Evolutionary conservation across 1,140 invertebrate genomes (phyloP).

Genomic region (Musca domestica): DNA sequence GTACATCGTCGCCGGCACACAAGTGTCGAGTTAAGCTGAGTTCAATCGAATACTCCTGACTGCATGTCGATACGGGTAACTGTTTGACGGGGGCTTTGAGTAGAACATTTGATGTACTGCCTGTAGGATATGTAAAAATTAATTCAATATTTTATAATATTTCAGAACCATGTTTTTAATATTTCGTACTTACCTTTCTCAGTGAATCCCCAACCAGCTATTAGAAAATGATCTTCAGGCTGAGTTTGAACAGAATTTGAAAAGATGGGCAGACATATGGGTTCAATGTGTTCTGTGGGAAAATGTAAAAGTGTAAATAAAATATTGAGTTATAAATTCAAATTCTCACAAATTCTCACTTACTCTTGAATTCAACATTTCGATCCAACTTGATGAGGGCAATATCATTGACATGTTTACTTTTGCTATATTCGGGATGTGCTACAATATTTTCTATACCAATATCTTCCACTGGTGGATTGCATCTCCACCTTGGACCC

Average conservation of each 20-base stretch:
- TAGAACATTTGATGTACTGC: background rate
- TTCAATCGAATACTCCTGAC: background rate
- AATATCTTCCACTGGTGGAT: conserved; percentile 57
- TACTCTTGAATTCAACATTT: conserved; percentile 27
- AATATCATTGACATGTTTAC: conserved; percentile 63
- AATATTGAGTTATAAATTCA: background rate
- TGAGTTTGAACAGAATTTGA: conserved; percentile 23
- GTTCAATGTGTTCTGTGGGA: conserved; percentile 38
- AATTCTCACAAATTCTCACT: conserved; percentile 1
- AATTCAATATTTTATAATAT: background rate
- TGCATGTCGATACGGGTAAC: background rate
- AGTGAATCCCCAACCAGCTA: conserved; percentile 47
- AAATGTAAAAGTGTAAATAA: background rate
- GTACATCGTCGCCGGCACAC: conserved; percentile 63
- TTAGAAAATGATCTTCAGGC: conserved; percentile 36
- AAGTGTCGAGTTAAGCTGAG: conserved; percentile 57
- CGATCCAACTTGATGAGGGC: conserved; percentile 58
- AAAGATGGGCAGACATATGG: conserved; percentile 43
- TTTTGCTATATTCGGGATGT: conserved; percentile 62
- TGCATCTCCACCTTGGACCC: conserved; percentile 40
- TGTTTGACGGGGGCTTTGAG: conserved; percentile 14
- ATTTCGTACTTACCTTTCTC: conserved; percentile 21
- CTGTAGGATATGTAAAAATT: background rate
- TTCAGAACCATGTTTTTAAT: background rate
- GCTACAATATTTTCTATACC: conserved; percentile 58